phyloP scores from a whole-genome alignment of 2,113 vertebrate species.

The Cyprinodon brontotheroides region DNA sequence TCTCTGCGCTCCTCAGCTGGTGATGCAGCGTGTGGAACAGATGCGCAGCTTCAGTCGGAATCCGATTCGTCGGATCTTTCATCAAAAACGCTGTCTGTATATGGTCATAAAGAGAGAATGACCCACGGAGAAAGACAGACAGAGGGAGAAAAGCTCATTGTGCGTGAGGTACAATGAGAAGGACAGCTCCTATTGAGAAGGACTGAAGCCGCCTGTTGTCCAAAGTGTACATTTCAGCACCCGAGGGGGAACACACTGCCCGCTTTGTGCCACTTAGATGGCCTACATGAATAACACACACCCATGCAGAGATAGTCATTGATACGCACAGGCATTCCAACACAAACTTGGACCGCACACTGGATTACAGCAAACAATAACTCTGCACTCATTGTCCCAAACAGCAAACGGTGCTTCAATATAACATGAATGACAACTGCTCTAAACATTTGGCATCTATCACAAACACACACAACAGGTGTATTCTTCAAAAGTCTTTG shows the following conservation, averaged over 20 bases:
- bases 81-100: constrained; percentile 60
- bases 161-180: constrained; percentile 85
- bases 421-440: background rate
- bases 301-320: constrained; percentile 47
- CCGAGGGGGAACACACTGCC: constrained; percentile 74
- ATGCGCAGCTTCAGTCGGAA: constrained; percentile 40
- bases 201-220: constrained; percentile 80
- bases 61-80: constrained; percentile 31
- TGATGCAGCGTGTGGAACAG: constrained; percentile 20
- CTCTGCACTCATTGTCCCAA: constrained; percentile 3
- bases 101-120: constrained; percentile 60
- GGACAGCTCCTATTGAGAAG: constrained; percentile 83
- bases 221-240: constrained; percentile 78
- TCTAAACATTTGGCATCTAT: background rate
- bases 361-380: constrained; percentile 16
- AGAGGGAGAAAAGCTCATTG: constrained; percentile 81
- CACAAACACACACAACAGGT: background rate
- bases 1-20: constrained; percentile 18
- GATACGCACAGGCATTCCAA: constrained; percentile 46
- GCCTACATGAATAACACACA: constrained; percentile 68
- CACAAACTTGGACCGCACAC: constrained; percentile 36
- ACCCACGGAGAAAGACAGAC: constrained; percentile 53
- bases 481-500: background rate
- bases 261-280: constrained; percentile 75
- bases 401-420: background rate